Conservation (phyloP, 2,113 vertebrate species). For the Mesocricetus auratus region DNA sequence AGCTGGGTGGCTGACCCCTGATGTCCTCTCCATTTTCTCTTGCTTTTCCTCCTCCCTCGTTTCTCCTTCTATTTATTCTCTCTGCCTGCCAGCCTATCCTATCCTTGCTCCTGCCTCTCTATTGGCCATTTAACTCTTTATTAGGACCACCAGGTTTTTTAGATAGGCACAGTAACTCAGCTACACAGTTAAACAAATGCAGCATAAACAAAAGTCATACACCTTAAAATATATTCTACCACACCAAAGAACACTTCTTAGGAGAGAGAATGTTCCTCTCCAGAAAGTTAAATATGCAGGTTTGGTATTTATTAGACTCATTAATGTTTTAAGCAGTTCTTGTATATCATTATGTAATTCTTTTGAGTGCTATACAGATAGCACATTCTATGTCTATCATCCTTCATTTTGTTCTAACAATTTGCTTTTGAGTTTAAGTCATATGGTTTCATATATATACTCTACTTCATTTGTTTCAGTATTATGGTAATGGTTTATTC, state of each 20-base stretch:
- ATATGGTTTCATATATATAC: not conserved
- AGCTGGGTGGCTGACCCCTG: too few species aligned
- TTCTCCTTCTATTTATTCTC: too few species aligned
- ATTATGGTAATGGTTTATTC: conserved; percentile 15
- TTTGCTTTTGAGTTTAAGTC: conserved; percentile 14
- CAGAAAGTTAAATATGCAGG: not conserved
- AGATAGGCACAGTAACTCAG: too few species aligned
- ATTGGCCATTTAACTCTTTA: too few species aligned
- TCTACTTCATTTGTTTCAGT: conserved; percentile 39
- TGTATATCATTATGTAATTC: not conserved
- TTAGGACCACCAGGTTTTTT: too few species aligned
- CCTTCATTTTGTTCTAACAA: not conserved
- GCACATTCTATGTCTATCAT: not conserved
- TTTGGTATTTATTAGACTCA: not conserved
- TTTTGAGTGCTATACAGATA: not conserved
- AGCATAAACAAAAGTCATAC: too few species aligned
- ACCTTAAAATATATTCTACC: too few species aligned
- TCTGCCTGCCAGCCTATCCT: too few species aligned
- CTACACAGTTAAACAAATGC: too few species aligned
- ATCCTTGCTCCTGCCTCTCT: too few species aligned
- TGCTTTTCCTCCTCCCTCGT: too few species aligned
- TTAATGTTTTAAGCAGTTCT: not conserved
- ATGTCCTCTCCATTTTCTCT: too few species aligned
- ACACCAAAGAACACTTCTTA: not conserved
- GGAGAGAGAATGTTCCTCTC: not conserved